Evolutionary conservation across 1,140 invertebrate genomes (phyloP).

Genomic region (Drosophila santomea): DNA sequence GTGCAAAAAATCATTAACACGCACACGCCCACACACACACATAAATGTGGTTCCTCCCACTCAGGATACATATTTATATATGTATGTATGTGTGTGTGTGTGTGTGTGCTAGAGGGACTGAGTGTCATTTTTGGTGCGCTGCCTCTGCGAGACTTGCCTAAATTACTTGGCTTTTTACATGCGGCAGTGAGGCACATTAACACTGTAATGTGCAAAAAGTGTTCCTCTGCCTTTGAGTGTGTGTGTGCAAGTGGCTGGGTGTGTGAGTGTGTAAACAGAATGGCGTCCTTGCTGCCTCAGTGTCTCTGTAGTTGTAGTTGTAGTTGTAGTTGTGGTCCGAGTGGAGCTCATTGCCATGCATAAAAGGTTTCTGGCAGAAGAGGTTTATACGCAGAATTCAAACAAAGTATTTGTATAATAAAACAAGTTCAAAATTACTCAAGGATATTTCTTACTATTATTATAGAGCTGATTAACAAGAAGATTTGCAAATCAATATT

Average conservation of each 20-base stretch:
- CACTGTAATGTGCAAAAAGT: slow-evolving; percentile 84
- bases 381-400: slow-evolving; percentile 20
- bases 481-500: too few relatives aligned
- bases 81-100: neutral
- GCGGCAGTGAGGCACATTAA: slow-evolving; percentile 84
- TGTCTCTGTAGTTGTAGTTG: slow-evolving; percentile 50
- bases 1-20: slow-evolving; percentile 84
- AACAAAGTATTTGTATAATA: too few relatives aligned
- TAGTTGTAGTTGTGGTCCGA: slow-evolving; percentile 63
- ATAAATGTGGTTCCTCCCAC: slow-evolving; percentile 16
- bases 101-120: neutral
- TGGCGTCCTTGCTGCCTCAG: slow-evolving; percentile 62
- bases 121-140: slow-evolving; percentile 20
- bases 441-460: too few relatives aligned
- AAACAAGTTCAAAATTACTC: neutral
- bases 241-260: slow-evolving; percentile 19
- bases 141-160: slow-evolving; percentile 66
- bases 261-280: slow-evolving; percentile 60
- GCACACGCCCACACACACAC: slow-evolving; percentile 62
- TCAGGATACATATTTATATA: neutral
- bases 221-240: slow-evolving; percentile 41
- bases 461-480: too few relatives aligned
- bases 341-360: slow-evolving; percentile 66
- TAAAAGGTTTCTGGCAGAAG: slow-evolving; percentile 28
- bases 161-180: slow-evolving; percentile 84